These are phyloP conservation scores for Netelia virgata DNA, from an alignment of 2,888 invertebrate species.

Conservation along the genomic window DNA sequence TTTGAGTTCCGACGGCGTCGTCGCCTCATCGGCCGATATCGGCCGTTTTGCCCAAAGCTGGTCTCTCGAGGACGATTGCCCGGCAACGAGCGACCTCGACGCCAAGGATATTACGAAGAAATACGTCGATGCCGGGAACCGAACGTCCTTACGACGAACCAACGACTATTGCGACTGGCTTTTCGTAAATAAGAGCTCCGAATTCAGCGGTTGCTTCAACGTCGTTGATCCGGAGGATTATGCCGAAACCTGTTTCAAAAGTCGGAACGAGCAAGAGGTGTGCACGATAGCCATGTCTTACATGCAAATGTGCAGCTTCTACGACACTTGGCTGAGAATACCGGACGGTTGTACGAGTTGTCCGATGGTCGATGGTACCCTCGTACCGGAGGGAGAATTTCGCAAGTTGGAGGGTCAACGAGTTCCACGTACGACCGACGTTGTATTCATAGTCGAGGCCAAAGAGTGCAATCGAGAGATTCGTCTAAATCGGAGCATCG, in stretches of 20 bases:
- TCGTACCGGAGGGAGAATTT: slow-evolving; percentile 91
- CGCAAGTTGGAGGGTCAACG: slow-evolving; percentile 87
- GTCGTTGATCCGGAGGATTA: slow-evolving; percentile 88
- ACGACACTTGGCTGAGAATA: slow-evolving; percentile 91
- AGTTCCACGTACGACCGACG: slow-evolving; percentile 91
- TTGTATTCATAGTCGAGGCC: slow-evolving; percentile 96
- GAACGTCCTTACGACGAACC: slow-evolving; percentile 17
- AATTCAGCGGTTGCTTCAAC: slow-evolving; percentile 82
- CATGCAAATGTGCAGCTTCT: slow-evolving; percentile 91
- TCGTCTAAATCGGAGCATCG: slow-evolving; percentile 89
- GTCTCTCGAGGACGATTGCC: slow-evolving; percentile 78
- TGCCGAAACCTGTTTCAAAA: slow-evolving; percentile 87
- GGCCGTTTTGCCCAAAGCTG: slow-evolving; percentile 87
- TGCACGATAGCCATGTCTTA: slow-evolving; percentile 94
- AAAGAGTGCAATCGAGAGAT: slow-evolving; percentile 92
- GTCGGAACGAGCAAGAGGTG: slow-evolving; percentile 86
- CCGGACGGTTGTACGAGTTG: slow-evolving; percentile 94
- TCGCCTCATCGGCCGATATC: slow-evolving; percentile 82
- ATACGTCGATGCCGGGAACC: neutral
- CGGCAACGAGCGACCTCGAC: neutral
- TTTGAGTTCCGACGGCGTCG: slow-evolving; percentile 87
- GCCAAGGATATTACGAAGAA: slow-evolving; percentile 18
- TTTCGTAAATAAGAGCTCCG: slow-evolving; percentile 82
- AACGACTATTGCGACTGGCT: slow-evolving; percentile 78
- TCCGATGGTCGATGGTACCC: slow-evolving; percentile 88